A percentile compares a stretch with the other conserved stretches of the same genome.
These are phyloP conservation scores for Excalfactoria chinensis DNA, from an alignment of 2,113 vertebrate species.

Conservation along the genomic window DNA sequence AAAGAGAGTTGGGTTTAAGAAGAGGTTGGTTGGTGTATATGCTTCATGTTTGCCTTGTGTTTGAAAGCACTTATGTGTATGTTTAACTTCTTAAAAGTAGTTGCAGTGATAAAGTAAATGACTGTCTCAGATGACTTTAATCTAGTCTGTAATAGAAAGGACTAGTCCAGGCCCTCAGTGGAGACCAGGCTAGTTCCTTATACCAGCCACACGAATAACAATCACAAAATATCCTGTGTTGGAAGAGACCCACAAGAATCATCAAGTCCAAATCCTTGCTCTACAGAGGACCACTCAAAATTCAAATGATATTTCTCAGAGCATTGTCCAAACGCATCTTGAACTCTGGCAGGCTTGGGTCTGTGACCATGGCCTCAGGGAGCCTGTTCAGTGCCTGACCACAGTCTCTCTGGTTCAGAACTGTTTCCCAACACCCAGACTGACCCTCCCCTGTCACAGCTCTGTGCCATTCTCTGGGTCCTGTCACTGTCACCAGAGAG, in stretches of 20 bases:
- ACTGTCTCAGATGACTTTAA: background rate
- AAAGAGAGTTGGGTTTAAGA: constrained; percentile 16
- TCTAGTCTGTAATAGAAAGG: background rate
- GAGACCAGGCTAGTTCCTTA: background rate
- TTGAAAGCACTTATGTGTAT: background rate
- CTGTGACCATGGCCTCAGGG: too few relatives aligned
- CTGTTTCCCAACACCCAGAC: background rate
- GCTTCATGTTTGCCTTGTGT: background rate
- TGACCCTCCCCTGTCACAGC: background rate
- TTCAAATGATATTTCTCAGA: background rate
- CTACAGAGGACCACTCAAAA: background rate
- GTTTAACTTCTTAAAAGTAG: constrained; percentile 4
- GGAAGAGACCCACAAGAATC: background rate
- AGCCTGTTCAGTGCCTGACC: background rate
- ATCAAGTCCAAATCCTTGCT: background rate
- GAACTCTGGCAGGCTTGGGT: background rate
- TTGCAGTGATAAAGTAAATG: background rate
- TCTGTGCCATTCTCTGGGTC: background rate
- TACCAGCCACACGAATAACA: background rate
- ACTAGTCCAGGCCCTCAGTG: background rate
- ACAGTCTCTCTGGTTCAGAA: background rate
- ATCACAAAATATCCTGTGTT: background rate
- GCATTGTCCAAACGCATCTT: background rate
- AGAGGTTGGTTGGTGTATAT: constrained; percentile 1
- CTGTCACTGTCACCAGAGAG: background rate